These are phyloP conservation scores for Polyommatus icarus DNA, from an alignment of 2,888 invertebrate genomes.

Conservation along the genomic window DNA sequence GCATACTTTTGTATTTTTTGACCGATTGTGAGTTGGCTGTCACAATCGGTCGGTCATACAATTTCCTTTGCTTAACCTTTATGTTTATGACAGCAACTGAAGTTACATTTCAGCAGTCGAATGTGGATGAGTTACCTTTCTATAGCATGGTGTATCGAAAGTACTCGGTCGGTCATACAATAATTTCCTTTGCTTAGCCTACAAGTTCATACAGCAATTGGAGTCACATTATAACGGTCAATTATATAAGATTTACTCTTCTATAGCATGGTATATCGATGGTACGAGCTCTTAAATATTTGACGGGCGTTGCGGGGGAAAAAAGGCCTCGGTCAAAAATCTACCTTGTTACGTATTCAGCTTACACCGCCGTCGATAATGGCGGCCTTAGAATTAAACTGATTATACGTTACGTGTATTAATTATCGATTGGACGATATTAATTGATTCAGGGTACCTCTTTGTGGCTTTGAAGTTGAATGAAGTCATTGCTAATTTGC, in stretches of 20 bases:
- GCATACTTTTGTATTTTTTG: too few species aligned
- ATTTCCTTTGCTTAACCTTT: not conserved
- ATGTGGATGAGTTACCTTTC: not conserved
- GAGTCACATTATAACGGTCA: not conserved
- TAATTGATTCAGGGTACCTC: not conserved
- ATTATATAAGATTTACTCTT: not conserved
- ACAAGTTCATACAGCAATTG: not conserved
- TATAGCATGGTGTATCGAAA: too few species aligned
- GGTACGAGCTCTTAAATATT: not conserved
- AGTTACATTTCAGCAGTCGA: not conserved
- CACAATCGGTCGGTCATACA: not conserved
- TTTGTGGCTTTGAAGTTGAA: not conserved
- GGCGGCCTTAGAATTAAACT: not conserved
- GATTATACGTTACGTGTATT: not conserved
- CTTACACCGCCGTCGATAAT: conserved; percentile 3
- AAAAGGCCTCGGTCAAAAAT: conserved; percentile 8
- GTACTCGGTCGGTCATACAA: not conserved
- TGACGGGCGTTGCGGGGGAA: conserved; percentile 1
- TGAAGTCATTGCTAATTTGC: too few species aligned
- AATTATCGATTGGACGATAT: not conserved
- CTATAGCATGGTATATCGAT: not conserved
- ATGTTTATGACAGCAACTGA: not conserved
- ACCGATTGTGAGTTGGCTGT: not conserved
- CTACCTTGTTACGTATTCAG: conserved; percentile 30
- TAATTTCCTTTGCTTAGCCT: not conserved